Base-by-base conservation (phyloP, 2,797 vertebrate species). In the Coregonus suidteri region DNA sequence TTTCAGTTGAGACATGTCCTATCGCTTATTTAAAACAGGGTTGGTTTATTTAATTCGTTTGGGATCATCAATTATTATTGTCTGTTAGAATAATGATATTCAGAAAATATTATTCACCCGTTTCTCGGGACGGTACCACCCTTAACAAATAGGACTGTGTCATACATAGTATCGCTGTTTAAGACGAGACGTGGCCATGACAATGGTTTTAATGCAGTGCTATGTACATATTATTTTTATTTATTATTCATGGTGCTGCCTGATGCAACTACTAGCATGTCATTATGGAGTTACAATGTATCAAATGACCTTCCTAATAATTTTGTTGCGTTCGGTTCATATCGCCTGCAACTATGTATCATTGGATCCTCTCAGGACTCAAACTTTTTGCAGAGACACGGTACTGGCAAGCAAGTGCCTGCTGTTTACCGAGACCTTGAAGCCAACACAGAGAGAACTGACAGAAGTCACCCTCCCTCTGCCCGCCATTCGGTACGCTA, bases 391-490 rank as follows among this genome's bases (percentile, higher is more conserved):
- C 34, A 25, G 70, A 53, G 70, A 69, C n/a, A 30, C 3, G 2
- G 18, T 34, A 25, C 59, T 30, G 59, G 59, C 59, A 64, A 64
- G 31, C 52, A 34, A 31, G 30, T 73, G 71, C 34, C 53, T 56
- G 16, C 71, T 56, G 71, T 56, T 18, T 11, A 31, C 31, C n/a
- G 14, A 52, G 25, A 31, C 35, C 71, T 34, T 14, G 51, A 31
- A 34, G 59, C 59, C 77, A 68, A 74, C 25, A 77, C 25, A 77
- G n/a, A 53, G 15, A 34, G 34, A 7, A 41, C 77, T 73, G 80
- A 78, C 83, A 79, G 77, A 81, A 75, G 77, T 77, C 82, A 75
- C 5, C 71, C 76, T 72, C 7, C 51, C 20, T 78, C 69, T 31
- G 68, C 70, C 76, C 70, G 70, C 73, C 74, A 76, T 80, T 80